These are phyloP conservation scores for Latheticus oryzae DNA, from an alignment of 2,888 invertebrate species.

Conservation along the genomic window DNA sequence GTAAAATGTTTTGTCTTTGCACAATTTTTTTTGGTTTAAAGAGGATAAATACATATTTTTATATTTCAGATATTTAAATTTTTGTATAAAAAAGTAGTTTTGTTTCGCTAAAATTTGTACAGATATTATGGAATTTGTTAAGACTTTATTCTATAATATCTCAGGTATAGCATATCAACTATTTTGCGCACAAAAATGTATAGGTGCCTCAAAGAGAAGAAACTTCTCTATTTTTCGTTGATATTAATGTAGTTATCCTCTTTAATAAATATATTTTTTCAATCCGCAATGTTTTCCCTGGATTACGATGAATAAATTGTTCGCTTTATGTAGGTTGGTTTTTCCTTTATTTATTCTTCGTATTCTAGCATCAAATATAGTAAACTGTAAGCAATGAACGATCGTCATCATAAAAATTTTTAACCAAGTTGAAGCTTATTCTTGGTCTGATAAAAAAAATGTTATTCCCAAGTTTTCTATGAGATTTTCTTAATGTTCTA, in stretches of 20 bases:
- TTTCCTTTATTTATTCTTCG: slow-evolving; percentile 25
- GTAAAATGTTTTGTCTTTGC: slow-evolving; percentile 27
- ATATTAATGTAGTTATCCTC: slow-evolving; percentile 48
- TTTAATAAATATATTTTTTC: slow-evolving; percentile 45
- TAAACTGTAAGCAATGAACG: slow-evolving; percentile 35
- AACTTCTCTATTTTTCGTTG: slow-evolving; percentile 32
- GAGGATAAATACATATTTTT: slow-evolving; percentile 47
- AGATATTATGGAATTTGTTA: slow-evolving; percentile 20
- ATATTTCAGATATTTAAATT: slow-evolving; percentile 30
- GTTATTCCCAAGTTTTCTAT: slow-evolving; percentile 50
- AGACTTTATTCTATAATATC: slow-evolving; percentile 40
- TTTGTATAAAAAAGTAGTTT: slow-evolving; percentile 24
- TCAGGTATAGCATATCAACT: slow-evolving; percentile 48
- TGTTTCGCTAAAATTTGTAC: slow-evolving; percentile 33
- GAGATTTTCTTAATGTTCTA: slow-evolving; percentile 58
- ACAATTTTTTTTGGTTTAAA: slow-evolving; percentile 44
- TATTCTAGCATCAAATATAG: slow-evolving; percentile 26
- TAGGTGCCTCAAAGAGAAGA: slow-evolving; percentile 44
- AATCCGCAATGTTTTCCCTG: slow-evolving; percentile 3
- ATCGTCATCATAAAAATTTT: slow-evolving; percentile 22
- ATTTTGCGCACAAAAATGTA: slow-evolving; percentile 45
- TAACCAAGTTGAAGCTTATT: slow-evolving; percentile 40
- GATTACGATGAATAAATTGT: slow-evolving; percentile 32
- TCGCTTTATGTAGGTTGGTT: neutral
- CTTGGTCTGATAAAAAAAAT: slow-evolving; percentile 46